Conservation (phyloP, 2,113 vertebrate species). For the Sinocyclocheilus anophthalmus region DNA sequence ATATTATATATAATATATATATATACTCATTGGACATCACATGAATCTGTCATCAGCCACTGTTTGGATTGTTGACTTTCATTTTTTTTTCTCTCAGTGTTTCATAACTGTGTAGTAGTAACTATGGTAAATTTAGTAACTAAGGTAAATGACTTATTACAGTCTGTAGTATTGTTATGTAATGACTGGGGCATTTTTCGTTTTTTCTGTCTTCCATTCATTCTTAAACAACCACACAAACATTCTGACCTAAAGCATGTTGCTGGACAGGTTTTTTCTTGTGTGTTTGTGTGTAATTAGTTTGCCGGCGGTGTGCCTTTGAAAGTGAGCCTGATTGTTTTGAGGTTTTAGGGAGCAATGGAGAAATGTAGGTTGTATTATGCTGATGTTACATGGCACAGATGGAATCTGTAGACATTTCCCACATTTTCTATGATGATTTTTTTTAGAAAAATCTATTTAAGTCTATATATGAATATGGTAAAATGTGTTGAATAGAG, state of each 20-base stretch:
- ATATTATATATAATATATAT: too few relatives aligned
- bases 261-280: constrained; percentile 23
- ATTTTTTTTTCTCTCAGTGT: constrained; percentile 19
- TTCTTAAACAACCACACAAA: background rate
- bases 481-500: background rate
- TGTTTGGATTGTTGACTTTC: constrained; percentile 21
- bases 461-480: background rate
- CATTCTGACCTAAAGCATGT: constrained; percentile 11
- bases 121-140: background rate
- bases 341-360: background rate
- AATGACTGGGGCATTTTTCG: constrained; percentile 1
- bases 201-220: background rate
- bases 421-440: background rate
- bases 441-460: background rate
- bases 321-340: constrained; percentile 10
- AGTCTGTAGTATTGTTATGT: constrained; percentile 28
- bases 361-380: background rate
- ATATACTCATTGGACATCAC: background rate
- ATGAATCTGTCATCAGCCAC: background rate
- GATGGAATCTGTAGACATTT: background rate
- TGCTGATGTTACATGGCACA: background rate
- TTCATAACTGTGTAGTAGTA: constrained; percentile 9
- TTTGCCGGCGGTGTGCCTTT: constrained; percentile 11
- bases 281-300: background rate
- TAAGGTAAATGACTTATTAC: constrained; percentile 34